These are phyloP conservation scores for Hyperopisus bebe DNA, from an alignment of 2,113 vertebrate genomes.

Conservation along the genomic window DNA sequence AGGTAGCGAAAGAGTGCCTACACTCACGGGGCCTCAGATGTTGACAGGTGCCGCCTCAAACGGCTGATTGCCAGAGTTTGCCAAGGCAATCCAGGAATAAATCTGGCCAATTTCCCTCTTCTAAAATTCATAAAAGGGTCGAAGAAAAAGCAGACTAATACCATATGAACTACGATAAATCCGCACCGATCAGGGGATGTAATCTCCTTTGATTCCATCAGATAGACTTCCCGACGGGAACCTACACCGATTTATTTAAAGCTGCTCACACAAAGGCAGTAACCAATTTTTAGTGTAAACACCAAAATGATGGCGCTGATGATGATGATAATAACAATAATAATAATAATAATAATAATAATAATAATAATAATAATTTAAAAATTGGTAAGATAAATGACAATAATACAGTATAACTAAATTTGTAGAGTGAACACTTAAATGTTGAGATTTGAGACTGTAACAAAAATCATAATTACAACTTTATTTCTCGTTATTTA, in stretches of 20 bases:
- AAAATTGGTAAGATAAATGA: neutral
- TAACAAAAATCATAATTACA: neutral
- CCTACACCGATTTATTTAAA: slow-evolving; percentile 44
- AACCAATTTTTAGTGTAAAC: neutral
- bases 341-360: neutral
- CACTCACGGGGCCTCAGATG: slow-evolving; percentile 14
- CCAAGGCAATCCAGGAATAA: slow-evolving; percentile 48
- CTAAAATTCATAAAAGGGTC: slow-evolving; percentile 57
- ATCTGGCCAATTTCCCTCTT: slow-evolving; percentile 42
- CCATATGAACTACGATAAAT: slow-evolving; percentile 69
- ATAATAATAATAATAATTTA: neutral
- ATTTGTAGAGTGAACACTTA: neutral
- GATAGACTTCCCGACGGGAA: slow-evolving; percentile 60
- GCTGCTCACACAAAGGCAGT: neutral
- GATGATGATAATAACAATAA: neutral
- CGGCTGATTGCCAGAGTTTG: slow-evolving; percentile 44
- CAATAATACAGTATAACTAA: neutral
- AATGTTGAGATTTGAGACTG: neutral
- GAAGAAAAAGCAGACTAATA: slow-evolving; percentile 69
- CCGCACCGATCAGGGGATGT: slow-evolving; percentile 62
- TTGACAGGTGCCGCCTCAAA: slow-evolving; percentile 41
- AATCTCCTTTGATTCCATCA: slow-evolving; percentile 70
- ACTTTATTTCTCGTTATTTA: neutral
- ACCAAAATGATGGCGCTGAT: neutral
- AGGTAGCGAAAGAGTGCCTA: neutral